Conservation (phyloP, 2,888 invertebrate genomes). For the Teleiodes luculella region DNA sequence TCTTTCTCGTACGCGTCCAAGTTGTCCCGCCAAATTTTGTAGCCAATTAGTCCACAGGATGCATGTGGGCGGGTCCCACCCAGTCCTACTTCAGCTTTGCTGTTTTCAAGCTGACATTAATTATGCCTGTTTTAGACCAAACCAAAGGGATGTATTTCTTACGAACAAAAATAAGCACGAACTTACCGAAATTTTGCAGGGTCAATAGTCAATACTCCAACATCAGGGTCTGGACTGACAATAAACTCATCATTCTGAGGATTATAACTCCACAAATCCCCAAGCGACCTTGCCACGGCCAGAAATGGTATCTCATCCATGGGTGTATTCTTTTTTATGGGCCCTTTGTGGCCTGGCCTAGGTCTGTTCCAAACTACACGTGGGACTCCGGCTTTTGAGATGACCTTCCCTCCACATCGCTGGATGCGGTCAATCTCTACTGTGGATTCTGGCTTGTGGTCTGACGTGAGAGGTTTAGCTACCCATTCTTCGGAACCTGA, state of each 20-base stretch:
- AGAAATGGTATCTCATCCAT: slow-evolving; percentile 97
- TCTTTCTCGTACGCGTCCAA: too few species aligned
- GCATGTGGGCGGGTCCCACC: too few species aligned
- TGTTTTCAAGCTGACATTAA: too few species aligned
- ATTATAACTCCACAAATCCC: slow-evolving; percentile 99
- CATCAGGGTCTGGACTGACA: slow-evolving; percentile 99
- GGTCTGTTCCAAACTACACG: slow-evolving; percentile 99
- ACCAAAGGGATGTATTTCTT: too few species aligned
- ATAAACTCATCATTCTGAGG: slow-evolving; percentile 93
- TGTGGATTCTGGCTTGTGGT: slow-evolving; percentile 96
- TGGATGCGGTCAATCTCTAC: slow-evolving; percentile 91
- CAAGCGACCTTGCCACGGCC: slow-evolving; percentile 96
- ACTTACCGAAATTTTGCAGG: slow-evolving; percentile 82
- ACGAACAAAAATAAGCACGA: too few species aligned
- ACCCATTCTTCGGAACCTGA: slow-evolving; percentile 84
- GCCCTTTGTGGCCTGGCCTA: slow-evolving; percentile 86
- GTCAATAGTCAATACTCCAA: slow-evolving; percentile 90
- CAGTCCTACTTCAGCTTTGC: too few species aligned
- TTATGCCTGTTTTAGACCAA: too few species aligned
- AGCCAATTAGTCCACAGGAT: too few species aligned
- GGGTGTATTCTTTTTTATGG: slow-evolving; percentile 91
- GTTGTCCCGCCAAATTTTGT: too few species aligned
- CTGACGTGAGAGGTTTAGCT: slow-evolving; percentile 89
- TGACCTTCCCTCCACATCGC: slow-evolving; percentile 86
- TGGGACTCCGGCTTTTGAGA: slow-evolving; percentile 90